Percentiles rank a stretch among this genome's conserved stretches.
phyloP scores from a whole-genome alignment of 2,797 vertebrate genomes.

The Eupleurogrammus muticus region DNA sequence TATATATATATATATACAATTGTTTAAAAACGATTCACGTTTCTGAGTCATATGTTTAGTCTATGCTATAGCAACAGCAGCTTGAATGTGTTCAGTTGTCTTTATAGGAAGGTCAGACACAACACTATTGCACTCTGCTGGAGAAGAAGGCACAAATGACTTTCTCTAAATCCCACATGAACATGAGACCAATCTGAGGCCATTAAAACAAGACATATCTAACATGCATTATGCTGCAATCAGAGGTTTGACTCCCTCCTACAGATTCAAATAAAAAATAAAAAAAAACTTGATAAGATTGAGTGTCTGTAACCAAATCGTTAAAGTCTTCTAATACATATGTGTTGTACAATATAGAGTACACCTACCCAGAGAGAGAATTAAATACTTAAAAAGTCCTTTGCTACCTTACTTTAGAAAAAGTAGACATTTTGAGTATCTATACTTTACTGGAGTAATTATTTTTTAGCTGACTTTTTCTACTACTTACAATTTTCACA shows the following conservation, averaged over 20 bases:
- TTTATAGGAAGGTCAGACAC: slow-evolving; percentile 34
- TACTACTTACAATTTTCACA: too few species aligned
- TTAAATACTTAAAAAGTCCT: too few species aligned
- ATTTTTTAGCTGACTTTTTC: too few species aligned
- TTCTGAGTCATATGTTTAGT: too few species aligned
- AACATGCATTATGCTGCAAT: neutral
- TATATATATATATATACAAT: too few species aligned
- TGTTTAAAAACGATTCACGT: too few species aligned
- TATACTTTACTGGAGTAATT: too few species aligned
- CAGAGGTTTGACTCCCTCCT: neutral
- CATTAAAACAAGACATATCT: slow-evolving; percentile 3
- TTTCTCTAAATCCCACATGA: slow-evolving; percentile 23
- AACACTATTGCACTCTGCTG: slow-evolving; percentile 35
- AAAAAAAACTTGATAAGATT: too few species aligned
- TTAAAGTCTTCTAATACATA: neutral
- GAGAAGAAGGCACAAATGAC: slow-evolving; percentile 40
- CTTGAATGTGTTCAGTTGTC: slow-evolving; percentile 17
- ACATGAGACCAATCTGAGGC: too few species aligned
- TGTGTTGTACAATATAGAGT: slow-evolving; percentile 1
- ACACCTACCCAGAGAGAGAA: slow-evolving; percentile 10
- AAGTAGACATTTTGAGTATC: too few species aligned
- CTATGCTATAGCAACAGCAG: too few species aligned
- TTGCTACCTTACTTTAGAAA: too few species aligned
- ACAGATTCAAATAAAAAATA: neutral
- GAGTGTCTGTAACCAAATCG: neutral